Base-by-base conservation (phyloP, 2,797 vertebrate species). In the Vipera ursinii region DNA sequence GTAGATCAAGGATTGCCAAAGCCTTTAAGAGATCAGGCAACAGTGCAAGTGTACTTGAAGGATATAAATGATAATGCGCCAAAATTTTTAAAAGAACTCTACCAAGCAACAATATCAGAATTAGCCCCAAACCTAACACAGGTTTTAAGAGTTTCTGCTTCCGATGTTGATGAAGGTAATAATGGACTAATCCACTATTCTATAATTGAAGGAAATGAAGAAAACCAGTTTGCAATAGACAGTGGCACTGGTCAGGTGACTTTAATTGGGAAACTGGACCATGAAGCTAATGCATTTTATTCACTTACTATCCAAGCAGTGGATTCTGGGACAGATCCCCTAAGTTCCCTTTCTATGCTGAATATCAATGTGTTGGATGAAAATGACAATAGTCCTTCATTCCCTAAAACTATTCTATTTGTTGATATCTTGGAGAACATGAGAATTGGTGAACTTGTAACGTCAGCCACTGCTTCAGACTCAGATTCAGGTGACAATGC, bases 21-120 rank as follows among this genome's bases (percentile, higher is more conserved):
- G 91, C 98, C 99, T 93, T 98, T 99, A 90, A 98, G 98, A 96
- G 99, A 99, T 97, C 99, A 99, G 97, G 99, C 99, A 89, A 99
- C 98, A 85, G 98, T 99, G 51, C 99, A 99, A 82, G 98, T 99
- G 94, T 99, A 99, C 94, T 97, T 99, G 96, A 98, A 98, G 95
- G 99, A 99, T 96, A 99, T 99, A 93, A 99, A 99, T 90, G 99
- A 99, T 97, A 99, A 99, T 55, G 93, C 98, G 2, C 99, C 99
- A 32, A 99, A 99, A 91, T 99, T 99, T 97, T 96, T 99, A 86
- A 99, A 99, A 97, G 99, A 99, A 97, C 98, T 99, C 93, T 99
- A 99, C 96, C 99, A 99, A 97, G 99, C 99, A 90, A 99, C 98
- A 9, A 97, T 99, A 95, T 99, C 99, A 0, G 99, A 99, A 97